Percentiles rank a stretch among this genome's conserved stretches.
These are phyloP conservation scores for Callorhinus ursinus DNA, from an alignment of 2,113 vertebrate species.

Conservation along the genomic window DNA sequence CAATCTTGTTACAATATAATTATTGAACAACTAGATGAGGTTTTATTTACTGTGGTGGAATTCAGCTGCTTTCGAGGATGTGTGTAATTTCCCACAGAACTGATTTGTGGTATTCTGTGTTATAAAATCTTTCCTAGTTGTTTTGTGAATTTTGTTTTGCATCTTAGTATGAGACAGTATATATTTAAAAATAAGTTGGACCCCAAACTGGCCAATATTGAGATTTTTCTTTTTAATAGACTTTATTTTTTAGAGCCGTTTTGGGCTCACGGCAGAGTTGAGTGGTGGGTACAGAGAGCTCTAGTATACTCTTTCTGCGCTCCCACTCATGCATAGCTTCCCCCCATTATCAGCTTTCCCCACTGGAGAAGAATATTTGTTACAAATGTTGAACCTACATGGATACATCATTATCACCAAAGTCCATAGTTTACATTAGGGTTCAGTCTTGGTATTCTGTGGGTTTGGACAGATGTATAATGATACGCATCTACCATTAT, in stretches of 20 bases:
- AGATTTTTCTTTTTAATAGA: neutral
- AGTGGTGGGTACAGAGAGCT: neutral
- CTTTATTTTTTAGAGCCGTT: neutral
- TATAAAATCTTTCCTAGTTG: slow-evolving; percentile 5
- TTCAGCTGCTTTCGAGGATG: neutral
- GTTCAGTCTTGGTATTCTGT: neutral
- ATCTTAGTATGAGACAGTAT: neutral
- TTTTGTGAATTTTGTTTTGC: slow-evolving; percentile 17
- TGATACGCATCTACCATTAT: neutral
- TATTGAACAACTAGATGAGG: neutral
- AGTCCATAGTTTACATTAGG: neutral
- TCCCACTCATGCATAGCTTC: neutral
- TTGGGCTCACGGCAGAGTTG: neutral
- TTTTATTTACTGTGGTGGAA: slow-evolving; percentile 28
- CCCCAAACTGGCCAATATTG: neutral
- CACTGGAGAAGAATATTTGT: neutral
- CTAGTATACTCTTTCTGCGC: neutral
- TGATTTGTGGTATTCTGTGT: neutral
- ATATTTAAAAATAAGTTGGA: slow-evolving; percentile 36
- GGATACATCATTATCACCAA: neutral
- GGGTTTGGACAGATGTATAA: neutral
- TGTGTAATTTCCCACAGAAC: neutral
- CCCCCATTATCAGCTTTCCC: neutral
- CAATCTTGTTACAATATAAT: neutral
- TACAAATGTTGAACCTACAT: neutral